Percentiles rank a stretch among this genome's conserved stretches.
These are phyloP conservation scores for Melanostoma scalare DNA, from an alignment of 2,888 invertebrate genomes.

Conservation along the genomic window DNA sequence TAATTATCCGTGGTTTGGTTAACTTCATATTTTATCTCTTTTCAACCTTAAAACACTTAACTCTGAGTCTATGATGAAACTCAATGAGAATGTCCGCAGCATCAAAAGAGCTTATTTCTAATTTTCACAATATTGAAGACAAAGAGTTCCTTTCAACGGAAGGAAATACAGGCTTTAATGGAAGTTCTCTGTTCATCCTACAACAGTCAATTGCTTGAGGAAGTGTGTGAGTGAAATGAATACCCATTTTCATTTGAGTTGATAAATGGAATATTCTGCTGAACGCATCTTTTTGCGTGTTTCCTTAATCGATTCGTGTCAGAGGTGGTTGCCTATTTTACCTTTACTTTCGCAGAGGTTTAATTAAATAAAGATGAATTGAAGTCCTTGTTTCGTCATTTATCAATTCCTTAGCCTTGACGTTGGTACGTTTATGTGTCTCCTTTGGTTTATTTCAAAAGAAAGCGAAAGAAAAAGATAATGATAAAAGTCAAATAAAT, in stretches of 20 bases:
- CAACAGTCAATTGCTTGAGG: neutral
- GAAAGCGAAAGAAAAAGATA: neutral
- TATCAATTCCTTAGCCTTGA: neutral
- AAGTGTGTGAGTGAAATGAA: neutral
- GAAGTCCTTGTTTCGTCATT: conserved; percentile 10
- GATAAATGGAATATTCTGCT: neutral
- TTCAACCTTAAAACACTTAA: neutral
- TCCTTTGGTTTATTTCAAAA: neutral
- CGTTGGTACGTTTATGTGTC: neutral
- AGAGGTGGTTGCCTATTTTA: conserved; percentile 1
- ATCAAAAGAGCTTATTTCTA: too few relatives aligned
- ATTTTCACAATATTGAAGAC: neutral
- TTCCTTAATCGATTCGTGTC: conserved; percentile 50
- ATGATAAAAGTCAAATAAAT: conserved; percentile 14
- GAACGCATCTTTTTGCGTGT: conserved; percentile 24
- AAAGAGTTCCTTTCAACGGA: neutral
- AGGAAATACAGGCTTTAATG: conserved; percentile 37
- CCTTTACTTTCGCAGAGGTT: conserved; percentile 3
- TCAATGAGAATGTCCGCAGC: too few relatives aligned
- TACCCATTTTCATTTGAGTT: neutral
- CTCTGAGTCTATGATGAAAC: too few relatives aligned
- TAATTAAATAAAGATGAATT: conserved; percentile 29
- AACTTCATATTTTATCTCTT: neutral
- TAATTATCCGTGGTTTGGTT: conserved; percentile 24
- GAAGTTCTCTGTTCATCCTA: conserved; percentile 16